Base-by-base conservation (phyloP, 2,888 invertebrate species). In the Synanthedon formicaeformis region DNA sequence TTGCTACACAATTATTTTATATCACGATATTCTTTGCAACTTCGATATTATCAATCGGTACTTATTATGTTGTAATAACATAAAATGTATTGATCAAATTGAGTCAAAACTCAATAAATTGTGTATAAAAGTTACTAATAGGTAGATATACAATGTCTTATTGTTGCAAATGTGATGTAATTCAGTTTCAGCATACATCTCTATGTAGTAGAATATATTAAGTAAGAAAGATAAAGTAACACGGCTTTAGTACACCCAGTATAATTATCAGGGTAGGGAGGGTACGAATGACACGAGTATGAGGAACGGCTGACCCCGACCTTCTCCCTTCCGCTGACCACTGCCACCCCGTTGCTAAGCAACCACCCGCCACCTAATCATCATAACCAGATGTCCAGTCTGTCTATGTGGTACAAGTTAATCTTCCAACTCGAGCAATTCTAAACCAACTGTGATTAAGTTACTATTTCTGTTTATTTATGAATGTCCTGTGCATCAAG, bases 341-440 rank as follows among this genome's bases (percentile, higher is more conserved):
- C 81, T 78, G 69, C 77, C 79, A 69, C 76, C 80, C 79, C 73
- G 87, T 86, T 77, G 84, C 87, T 66, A 64, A 70, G 88, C 86
- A 75, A 88, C 87, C 72, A 67, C 62, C 70, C 75, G 69, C 78
- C 76, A 71, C 80, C 84, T 84, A 74, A 82, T 86, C 85, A 82
- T 87, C 85, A 87, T 87, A 88, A 87, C 81, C 79, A 81, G 78
- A 86, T 81, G 70, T 72, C 79, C 75, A 79, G 49, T 16, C 49
- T 49, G 76, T 78, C 81, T 34, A 34, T 34, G 34, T 34, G 34
- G 10, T 34, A 34, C 34, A 34, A 34, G 34, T 34, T 34, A 34
- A 34, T 34, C 34, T 34, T 34, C 10, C 34, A 34, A 34, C 10
- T 34, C 10, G 2, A 34, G 34, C 34, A 34, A 34, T 34, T 34